A percentile compares a stretch with the other conserved stretches of the same genome.
Evolutionary conservation across 2,113 vertebrate genomes (phyloP).

Genomic region (Taurulus bubalis): DNA sequence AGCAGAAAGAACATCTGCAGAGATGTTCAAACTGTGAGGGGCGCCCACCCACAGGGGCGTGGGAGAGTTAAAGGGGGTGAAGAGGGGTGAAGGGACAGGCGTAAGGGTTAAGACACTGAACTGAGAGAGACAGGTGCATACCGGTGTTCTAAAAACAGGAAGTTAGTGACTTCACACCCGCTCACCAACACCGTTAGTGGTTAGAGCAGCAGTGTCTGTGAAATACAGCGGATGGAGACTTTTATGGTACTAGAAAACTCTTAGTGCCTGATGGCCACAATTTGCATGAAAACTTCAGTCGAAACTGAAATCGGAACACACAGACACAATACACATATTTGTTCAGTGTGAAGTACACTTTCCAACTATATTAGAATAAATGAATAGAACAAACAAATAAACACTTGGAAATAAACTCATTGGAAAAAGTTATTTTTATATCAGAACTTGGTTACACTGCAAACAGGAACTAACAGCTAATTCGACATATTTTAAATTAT

Average conservation of each 20-base stretch:
- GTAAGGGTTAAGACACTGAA: not conserved
- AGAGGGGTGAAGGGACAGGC: not conserved
- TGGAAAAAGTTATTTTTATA: too few relatives aligned
- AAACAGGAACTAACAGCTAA: not conserved
- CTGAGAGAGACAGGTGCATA: not conserved
- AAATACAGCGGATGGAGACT: not conserved
- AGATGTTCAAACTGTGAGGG: not conserved
- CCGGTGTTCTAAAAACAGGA: not conserved
- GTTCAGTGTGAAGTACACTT: not conserved
- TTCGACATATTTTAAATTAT: not conserved
- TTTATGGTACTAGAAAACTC: not conserved
- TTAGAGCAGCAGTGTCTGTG: not conserved
- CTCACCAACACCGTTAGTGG: not conserved
- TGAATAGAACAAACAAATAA: not conserved
- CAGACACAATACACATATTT: not conserved
- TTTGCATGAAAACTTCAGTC: not conserved
- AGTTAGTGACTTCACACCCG: not conserved
- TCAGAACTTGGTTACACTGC: not conserved
- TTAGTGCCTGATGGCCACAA: not conserved
- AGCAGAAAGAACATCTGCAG: too few relatives aligned
- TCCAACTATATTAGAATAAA: not conserved
- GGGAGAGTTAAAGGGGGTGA: not conserved
- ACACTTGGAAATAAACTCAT: not conserved
- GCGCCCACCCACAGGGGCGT: not conserved
- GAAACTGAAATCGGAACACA: not conserved